Percentiles rank a stretch among this genome's conserved stretches.
These are phyloP conservation scores for Benitochromis conjunctus DNA, from an alignment of 2,113 vertebrate genomes.

Conservation along the genomic window DNA sequence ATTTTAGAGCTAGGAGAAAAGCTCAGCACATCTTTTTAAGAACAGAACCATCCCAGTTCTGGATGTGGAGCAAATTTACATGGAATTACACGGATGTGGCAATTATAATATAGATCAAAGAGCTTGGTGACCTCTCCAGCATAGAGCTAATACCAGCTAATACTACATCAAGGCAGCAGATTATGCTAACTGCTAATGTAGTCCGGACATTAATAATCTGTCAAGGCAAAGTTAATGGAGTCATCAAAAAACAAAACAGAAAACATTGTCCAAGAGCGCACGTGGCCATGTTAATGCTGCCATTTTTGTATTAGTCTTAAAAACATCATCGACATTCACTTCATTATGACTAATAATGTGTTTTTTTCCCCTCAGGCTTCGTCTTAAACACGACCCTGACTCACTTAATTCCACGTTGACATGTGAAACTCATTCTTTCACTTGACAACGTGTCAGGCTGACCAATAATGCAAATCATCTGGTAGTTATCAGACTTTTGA, in stretches of 20 bases:
- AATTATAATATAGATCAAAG: not conserved
- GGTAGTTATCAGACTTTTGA: not conserved
- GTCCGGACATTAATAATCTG: not conserved
- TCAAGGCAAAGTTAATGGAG: not conserved
- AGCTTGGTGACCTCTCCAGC: not conserved
- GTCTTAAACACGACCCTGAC: not conserved
- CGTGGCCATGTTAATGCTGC: accelerated
- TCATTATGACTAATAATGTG: not conserved
- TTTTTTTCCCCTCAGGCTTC: not conserved
- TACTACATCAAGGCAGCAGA: not conserved
- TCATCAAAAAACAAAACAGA: not conserved
- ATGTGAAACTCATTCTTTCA: not conserved
- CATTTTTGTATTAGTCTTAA: not conserved
- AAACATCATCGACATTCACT: not conserved
- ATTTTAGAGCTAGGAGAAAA: not conserved
- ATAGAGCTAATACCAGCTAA: not conserved
- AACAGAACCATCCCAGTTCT: not conserved
- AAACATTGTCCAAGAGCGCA: not conserved
- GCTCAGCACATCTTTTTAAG: not conserved
- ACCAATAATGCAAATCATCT: not conserved
- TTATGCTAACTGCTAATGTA: not conserved
- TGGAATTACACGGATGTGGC: not conserved
- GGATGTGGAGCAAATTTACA: not conserved
- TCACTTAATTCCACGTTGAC: not conserved
- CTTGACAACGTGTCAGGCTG: not conserved